A percentile compares a stretch with the other conserved stretches of the same genome.
Conservation (phyloP, 2,113 vertebrate species). For the Nyctibius bracteatus region DNA sequence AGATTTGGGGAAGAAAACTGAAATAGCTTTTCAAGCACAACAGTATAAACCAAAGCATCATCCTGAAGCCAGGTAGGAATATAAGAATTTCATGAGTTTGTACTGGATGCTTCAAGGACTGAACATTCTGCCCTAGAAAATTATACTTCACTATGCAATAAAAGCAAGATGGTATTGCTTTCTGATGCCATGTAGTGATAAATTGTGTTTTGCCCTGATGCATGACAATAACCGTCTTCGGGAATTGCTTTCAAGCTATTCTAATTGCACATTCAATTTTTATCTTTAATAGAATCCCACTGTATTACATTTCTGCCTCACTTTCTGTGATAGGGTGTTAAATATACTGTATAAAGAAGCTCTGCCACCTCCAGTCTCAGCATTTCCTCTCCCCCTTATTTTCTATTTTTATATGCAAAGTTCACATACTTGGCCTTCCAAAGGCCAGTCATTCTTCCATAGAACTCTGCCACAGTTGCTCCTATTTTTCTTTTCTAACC, state of each 20-base stretch:
- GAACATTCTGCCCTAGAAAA: neutral
- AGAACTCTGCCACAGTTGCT: neutral
- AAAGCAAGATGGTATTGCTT: neutral
- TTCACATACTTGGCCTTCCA: neutral
- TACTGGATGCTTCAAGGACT: neutral
- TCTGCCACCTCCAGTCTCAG: neutral
- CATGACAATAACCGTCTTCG: neutral
- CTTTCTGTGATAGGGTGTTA: neutral
- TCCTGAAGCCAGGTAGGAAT: constrained; percentile 42
- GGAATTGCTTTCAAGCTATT: neutral
- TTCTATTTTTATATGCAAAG: neutral
- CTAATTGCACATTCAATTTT: neutral
- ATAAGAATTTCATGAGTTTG: neutral
- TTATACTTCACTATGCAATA: neutral
- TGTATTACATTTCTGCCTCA: neutral
- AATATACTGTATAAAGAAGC: neutral
- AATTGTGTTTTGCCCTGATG: neutral
- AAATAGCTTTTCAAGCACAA: neutral
- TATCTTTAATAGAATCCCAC: neutral
- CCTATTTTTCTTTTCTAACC: neutral
- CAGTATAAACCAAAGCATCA: neutral
- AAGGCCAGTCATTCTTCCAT: neutral
- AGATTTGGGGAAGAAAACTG: neutral
- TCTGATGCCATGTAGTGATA: neutral
- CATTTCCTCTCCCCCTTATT: neutral